Evolutionary conservation across 35 echinoderm and acorn worm genomes (phyloP).

Genomic region (Chiridota heheva): DNA sequence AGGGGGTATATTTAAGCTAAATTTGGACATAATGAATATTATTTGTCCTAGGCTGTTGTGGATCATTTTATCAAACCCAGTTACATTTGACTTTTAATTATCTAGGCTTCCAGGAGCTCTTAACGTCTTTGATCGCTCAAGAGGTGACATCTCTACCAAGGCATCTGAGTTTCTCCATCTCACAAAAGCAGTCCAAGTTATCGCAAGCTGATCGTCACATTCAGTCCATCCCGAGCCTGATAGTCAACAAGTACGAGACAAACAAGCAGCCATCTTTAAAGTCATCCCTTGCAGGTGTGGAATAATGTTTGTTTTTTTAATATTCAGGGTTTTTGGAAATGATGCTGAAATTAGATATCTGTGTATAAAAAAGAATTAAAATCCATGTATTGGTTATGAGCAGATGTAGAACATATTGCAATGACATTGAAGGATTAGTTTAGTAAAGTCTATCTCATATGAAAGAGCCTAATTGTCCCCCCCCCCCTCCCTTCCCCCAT

Average conservation of each 20-base stretch:
- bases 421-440: no score
- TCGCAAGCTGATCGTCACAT: not conserved
- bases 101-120: constrained; percentile 26
- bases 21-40: no score
- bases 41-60: no score
- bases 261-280: constrained; percentile 54
- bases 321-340: not conserved
- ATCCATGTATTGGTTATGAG: no score
- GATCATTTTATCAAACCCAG: not conserved
- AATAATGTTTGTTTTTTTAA: constrained; percentile 1
- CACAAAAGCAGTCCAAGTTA: not conserved
- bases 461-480: no score
- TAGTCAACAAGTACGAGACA: constrained; percentile 39
- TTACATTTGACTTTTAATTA: not conserved
- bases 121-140: constrained; percentile 21
- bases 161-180: constrained; percentile 18
- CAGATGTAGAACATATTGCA: no score
- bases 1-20: no score
- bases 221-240: constrained; percentile 1
- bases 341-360: not conserved
- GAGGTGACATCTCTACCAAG: constrained; percentile 37
- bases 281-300: constrained; percentile 44
- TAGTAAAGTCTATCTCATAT: no score
- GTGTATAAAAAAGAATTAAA: no score
- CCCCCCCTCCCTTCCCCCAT: no score